Evolutionary conservation across 2,113 vertebrate genomes (phyloP).

Genomic region (Scomber japonicus): DNA sequence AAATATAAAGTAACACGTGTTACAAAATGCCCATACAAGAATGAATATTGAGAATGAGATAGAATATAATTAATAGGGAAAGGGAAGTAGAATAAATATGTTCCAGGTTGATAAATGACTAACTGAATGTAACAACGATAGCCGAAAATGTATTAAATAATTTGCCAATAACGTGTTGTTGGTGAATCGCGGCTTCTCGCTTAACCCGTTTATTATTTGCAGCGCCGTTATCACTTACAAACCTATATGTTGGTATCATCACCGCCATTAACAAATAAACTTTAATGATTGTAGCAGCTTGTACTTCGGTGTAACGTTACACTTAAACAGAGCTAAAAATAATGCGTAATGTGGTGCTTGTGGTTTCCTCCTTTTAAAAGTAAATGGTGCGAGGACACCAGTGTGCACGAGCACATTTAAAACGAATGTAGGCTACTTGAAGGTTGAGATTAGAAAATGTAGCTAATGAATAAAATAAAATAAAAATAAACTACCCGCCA

Average conservation of each 20-base stretch:
- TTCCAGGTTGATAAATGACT: background rate
- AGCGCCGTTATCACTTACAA: conserved; percentile 54
- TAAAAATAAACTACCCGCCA: background rate
- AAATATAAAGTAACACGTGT: background rate
- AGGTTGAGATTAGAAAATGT: background rate
- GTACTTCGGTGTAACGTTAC: conserved; percentile 55
- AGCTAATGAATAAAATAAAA: background rate
- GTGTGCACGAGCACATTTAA: background rate
- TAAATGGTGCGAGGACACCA: conserved; percentile 13
- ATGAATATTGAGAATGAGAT: background rate
- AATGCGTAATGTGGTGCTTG: conserved; percentile 39
- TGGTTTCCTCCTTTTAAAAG: conserved; percentile 54
- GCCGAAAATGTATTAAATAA: background rate
- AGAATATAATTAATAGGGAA: background rate
- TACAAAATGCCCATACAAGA: background rate
- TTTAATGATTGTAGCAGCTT: conserved; percentile 31
- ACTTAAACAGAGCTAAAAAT: conserved; percentile 45
- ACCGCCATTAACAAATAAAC: conserved; percentile 59
- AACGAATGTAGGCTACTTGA: background rate
- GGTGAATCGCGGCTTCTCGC: background rate
- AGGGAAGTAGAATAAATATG: background rate
- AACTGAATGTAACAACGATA: background rate
- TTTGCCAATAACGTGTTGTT: background rate
- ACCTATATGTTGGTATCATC: conserved; percentile 50
- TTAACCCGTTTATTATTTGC: conserved; percentile 40